Percentiles rank a stretch among this genome's conserved stretches.
phyloP scores from a whole-genome alignment of 2,113 vertebrate species.

The Bambusicola thoracicus region DNA sequence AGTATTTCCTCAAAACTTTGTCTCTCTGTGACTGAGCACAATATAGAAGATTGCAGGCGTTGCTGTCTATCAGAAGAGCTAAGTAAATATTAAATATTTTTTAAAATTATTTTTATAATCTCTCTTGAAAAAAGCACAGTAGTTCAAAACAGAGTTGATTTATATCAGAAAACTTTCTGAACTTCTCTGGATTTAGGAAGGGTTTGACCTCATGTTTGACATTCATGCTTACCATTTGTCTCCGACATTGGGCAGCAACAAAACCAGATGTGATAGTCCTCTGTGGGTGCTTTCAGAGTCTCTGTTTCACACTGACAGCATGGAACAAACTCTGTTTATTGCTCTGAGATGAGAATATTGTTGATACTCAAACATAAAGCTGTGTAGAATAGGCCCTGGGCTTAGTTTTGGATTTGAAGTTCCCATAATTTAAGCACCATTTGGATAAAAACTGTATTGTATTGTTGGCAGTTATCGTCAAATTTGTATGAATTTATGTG shows the following conservation, averaged over 20 bases:
- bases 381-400: not conserved
- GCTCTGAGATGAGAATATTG: not conserved
- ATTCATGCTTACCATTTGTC: not conserved
- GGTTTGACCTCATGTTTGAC: not conserved
- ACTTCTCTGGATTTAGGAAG: not conserved
- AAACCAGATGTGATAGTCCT: not conserved
- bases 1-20: not conserved
- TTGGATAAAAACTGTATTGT: not conserved
- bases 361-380: not conserved
- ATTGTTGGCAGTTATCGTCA: not conserved
- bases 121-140: not conserved
- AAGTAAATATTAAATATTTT: not conserved
- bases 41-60: not conserved
- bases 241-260: not conserved
- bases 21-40: not conserved
- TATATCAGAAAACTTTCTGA: not conserved
- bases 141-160: not conserved
- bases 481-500: not conserved
- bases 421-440: not conserved
- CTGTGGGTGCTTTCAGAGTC: not conserved
- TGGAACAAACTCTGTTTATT: not conserved
- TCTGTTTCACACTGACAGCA: not conserved
- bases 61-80: not conserved
- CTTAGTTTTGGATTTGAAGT: not conserved
- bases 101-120: not conserved